Conservation (phyloP, 1,140 invertebrate species). For the Zaprionus inermis region DNA sequence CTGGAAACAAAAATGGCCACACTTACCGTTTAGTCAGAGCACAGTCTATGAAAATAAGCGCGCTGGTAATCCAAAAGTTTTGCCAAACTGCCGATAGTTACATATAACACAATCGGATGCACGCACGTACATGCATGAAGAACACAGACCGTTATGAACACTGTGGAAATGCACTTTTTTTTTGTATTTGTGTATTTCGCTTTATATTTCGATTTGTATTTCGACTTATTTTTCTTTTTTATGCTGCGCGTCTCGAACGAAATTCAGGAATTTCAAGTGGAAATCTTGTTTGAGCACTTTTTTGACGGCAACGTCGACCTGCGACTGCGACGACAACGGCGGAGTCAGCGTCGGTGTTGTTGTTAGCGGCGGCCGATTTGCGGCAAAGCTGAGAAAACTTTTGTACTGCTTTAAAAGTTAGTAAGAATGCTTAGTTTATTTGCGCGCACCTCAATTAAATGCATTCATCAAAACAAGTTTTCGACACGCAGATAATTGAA, state of each 20-base stretch:
- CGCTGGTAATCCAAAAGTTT: conserved; percentile 66
- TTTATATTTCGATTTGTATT: conserved; percentile 58
- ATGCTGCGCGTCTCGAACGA: conserved; percentile 55
- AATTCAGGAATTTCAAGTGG: conserved; percentile 83
- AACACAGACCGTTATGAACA: conserved; percentile 50
- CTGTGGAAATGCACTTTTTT: conserved; percentile 50
- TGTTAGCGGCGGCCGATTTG: conserved; percentile 10
- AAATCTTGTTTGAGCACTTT: conserved; percentile 82
- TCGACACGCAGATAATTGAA: conserved; percentile 23
- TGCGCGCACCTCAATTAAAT: conserved; percentile 38
- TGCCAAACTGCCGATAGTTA: conserved; percentile 17
- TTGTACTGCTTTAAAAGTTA: conserved; percentile 28
- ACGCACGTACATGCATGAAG: conserved; percentile 25
- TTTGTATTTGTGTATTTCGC: conserved; percentile 70
- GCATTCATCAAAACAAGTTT: conserved; percentile 25
- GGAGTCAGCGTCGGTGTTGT: conserved; percentile 30
- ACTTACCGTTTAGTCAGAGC: conserved; percentile 64
- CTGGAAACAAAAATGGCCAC: conserved; percentile 53
- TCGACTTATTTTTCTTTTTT: conserved; percentile 48
- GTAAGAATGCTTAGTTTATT: conserved; percentile 46
- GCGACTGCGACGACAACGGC: conserved; percentile 40
- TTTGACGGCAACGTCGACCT: conserved; percentile 38
- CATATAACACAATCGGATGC: conserved; percentile 22
- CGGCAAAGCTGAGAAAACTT: conserved; percentile 39
- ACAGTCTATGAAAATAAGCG: conserved; percentile 40